A percentile compares a stretch with the other conserved stretches of the same genome.
These are phyloP conservation scores for Takifugu ocellatus DNA, from an alignment of 2,797 vertebrate species.

Conservation along the genomic window DNA sequence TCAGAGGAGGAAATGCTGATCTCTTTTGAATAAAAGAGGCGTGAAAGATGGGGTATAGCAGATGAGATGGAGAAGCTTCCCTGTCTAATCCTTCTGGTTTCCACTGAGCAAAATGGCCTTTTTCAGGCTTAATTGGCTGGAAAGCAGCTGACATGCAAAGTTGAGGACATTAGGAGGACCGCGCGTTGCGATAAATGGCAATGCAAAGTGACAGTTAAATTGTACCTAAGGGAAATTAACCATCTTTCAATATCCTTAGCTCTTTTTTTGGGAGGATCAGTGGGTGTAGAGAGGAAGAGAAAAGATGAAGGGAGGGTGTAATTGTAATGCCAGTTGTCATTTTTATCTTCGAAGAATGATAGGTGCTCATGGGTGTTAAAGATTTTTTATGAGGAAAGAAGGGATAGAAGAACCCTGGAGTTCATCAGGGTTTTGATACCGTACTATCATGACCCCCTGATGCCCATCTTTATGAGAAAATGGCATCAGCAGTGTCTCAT, in stretches of 20 bases:
- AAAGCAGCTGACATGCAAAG: conserved; percentile 99
- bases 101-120: conserved; percentile 85
- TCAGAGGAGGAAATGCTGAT: conserved; percentile 68
- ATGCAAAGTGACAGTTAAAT: conserved; percentile 99
- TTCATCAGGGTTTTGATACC: conserved; percentile 14
- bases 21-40: conserved; percentile 90
- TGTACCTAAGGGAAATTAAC: conserved; percentile 99
- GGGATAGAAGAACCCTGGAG: conserved; percentile 8
- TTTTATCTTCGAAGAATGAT: conserved; percentile 16
- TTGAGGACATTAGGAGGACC: conserved; percentile 92
- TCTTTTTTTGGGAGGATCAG: conserved; percentile 72
- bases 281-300: conserved; percentile 34
- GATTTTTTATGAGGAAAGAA: conserved; percentile 49
- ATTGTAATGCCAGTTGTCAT: conserved; percentile 86
- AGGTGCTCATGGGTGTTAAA: conserved; percentile 18
- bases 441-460: neutral
- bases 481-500: no score
- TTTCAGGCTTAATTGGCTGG: conserved; percentile 99
- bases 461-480: no score
- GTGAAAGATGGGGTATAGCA: conserved; percentile 65
- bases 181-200: conserved; percentile 95
- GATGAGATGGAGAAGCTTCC: conserved; percentile 81
- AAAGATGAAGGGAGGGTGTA: conserved; percentile 78
- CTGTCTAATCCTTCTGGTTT: conserved; percentile 99
- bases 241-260: conserved; percentile 98